Conservation (phyloP, 2,113 vertebrate genomes). For the Oenanthe melanoleuca region DNA sequence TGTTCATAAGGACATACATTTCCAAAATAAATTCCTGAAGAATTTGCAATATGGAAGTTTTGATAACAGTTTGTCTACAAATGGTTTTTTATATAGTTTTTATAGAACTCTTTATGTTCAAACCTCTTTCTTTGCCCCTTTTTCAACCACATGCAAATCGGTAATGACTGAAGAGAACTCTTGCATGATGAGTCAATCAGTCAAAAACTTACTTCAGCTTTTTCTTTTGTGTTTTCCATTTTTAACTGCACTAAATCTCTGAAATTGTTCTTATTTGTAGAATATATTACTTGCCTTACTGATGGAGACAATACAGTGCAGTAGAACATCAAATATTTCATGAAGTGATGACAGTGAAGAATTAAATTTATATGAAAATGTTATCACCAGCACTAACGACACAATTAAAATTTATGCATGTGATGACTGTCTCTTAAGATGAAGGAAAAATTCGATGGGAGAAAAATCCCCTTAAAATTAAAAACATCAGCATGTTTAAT, state of each 20-base stretch:
- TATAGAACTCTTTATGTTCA: background rate
- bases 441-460: background rate
- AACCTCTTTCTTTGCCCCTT: background rate
- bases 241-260: background rate
- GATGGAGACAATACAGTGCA: background rate
- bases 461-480: background rate
- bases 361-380: background rate
- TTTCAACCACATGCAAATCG: background rate
- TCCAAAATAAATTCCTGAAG: background rate
- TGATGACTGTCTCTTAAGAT: background rate
- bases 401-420: background rate
- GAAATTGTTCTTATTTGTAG: background rate
- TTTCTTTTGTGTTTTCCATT: background rate
- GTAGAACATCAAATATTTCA: background rate
- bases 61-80: background rate
- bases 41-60: background rate
- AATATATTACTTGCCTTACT: background rate
- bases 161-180: background rate
- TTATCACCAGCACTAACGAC: background rate
- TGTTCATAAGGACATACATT: background rate
- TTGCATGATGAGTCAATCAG: background rate
- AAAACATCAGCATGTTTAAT: background rate
- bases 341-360: background rate
- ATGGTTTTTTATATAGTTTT: background rate
- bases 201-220: background rate